Evolutionary conservation across 1,140 invertebrate genomes (phyloP).

Genomic region (Anadara kagoshimensis): DNA sequence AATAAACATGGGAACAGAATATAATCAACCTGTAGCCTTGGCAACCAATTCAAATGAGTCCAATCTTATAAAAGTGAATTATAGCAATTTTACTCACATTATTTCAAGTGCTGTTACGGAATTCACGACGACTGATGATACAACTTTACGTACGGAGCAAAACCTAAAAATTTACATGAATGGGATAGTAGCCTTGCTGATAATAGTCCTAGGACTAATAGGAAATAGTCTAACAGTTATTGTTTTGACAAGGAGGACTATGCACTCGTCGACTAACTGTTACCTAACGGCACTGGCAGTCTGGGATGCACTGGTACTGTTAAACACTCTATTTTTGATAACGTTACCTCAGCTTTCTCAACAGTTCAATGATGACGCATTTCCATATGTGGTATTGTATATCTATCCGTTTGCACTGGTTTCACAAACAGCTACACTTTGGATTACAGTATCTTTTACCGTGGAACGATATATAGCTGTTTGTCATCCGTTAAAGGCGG

Average conservation of each 20-base stretch:
- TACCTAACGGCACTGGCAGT: slow-evolving; percentile 91
- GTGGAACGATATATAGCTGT: slow-evolving; percentile 97
- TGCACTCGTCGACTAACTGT: slow-evolving; percentile 96
- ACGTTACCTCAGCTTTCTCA: slow-evolving; percentile 78
- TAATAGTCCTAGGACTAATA: slow-evolving; percentile 89
- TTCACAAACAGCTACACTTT: slow-evolving; percentile 93
- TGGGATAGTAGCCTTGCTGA: slow-evolving; percentile 87
- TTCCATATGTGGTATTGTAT: slow-evolving; percentile 86
- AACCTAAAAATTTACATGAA: slow-evolving; percentile 56
- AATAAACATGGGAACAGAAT: too few relatives aligned
- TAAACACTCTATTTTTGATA: slow-evolving; percentile 90
- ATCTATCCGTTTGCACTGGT: slow-evolving; percentile 91
- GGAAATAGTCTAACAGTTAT: slow-evolving; percentile 93
- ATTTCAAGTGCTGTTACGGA: too few relatives aligned
- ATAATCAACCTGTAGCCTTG: too few relatives aligned
- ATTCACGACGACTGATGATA: too few relatives aligned
- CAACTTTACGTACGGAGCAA: too few relatives aligned
- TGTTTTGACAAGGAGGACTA: slow-evolving; percentile 89
- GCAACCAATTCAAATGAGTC: too few relatives aligned
- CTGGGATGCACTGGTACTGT: slow-evolving; percentile 91
- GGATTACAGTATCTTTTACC: slow-evolving; percentile 95
- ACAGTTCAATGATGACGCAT: slow-evolving; percentile 84
- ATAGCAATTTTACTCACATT: too few relatives aligned
- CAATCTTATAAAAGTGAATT: too few relatives aligned
- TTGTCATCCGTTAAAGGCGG: slow-evolving; percentile 91